Evolutionary conservation across 1,140 invertebrate genomes (phyloP).

Genomic region (Aphis craccivora): DNA sequence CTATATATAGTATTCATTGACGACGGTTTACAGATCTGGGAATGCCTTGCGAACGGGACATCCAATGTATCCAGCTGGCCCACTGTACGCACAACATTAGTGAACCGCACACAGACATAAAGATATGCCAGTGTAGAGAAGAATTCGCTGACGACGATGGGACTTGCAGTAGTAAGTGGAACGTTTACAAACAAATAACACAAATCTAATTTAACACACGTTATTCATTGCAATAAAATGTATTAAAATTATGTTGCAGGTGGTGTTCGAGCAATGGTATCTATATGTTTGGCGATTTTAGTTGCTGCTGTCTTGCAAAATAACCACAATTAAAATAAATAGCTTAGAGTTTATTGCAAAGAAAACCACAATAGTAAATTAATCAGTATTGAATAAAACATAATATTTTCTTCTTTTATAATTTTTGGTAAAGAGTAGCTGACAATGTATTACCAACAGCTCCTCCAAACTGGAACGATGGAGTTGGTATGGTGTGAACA

Average conservation of each 20-base stretch:
- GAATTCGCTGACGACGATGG: constrained; percentile 37
- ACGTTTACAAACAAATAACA: neutral
- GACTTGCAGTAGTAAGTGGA: constrained; percentile 17
- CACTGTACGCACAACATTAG: neutral
- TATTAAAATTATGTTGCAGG: constrained; percentile 1
- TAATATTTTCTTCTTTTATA: neutral
- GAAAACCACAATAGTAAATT: constrained; percentile 5
- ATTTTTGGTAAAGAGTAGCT: constrained; percentile 54
- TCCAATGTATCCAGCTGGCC: constrained; percentile 30
- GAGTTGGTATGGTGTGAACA: constrained; percentile 41
- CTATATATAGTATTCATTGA: neutral
- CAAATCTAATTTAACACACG: neutral
- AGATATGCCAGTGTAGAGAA: constrained; percentile 45
- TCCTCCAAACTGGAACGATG: constrained; percentile 47
- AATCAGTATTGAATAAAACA: constrained; percentile 29
- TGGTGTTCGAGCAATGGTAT: constrained; percentile 19
- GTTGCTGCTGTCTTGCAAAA: constrained; percentile 29
- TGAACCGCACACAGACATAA: neutral
- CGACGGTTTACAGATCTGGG: neutral
- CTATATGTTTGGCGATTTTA: constrained; percentile 32
- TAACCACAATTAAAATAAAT: constrained; percentile 13
- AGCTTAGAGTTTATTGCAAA: constrained; percentile 14
- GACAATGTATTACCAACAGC: constrained; percentile 46
- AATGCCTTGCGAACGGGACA: constrained; percentile 20
- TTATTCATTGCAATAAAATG: neutral